Base-by-base conservation (phyloP, 2,113 vertebrate species). In the Alligator sinensis region DNA sequence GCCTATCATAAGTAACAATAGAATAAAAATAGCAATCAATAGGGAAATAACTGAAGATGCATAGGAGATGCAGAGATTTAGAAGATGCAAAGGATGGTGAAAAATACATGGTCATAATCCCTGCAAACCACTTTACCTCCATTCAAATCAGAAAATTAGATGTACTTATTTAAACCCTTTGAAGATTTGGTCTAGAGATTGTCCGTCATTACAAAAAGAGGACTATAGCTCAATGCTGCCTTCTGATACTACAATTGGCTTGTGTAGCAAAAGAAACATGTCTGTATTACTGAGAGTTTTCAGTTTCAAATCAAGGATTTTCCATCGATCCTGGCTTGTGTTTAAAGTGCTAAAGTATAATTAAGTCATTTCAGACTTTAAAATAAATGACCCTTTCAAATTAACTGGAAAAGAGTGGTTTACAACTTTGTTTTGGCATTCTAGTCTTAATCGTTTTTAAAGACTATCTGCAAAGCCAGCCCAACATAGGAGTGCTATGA, bases 181-280 rank as follows among this genome's bases (percentile, higher is more conserved):
- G 18, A 0, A 0, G 0, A 0, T 61, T 61, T 14, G 62, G 11
- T 0, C 1, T 21, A 62, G 59, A 30, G 2, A 2, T 24, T 22
- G 15, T 4, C 60, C 59, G 4, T 9, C 22, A 64, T 17, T 4
- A 5, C 1, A 13, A 18, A 11, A 1, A 3, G 11, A 91, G 11
- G 8, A 27, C 38, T 3, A 11, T 0, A 6, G 17, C 54, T 38
- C 24, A 47, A 2, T 70, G 4, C 57, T 85, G 61, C 19, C 11
- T 21, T 38, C 55, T 18, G n/a, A 25, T 14, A n/a, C 5, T 11
- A 9, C 19, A 63, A 2, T 25, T 59, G 54, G 3, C n/a, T 85
- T 27, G 28, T 11, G 11, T 12, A 7, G 47, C 3, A 80, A 88
- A 80, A 77, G 18, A 22, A 76, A 18, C 34, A 84, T 16, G 27